A percentile compares a stretch with the other conserved stretches of the same genome.
Evolutionary conservation across 2,888 invertebrate genomes (phyloP).

Genomic region (Aphidius colemani): DNA sequence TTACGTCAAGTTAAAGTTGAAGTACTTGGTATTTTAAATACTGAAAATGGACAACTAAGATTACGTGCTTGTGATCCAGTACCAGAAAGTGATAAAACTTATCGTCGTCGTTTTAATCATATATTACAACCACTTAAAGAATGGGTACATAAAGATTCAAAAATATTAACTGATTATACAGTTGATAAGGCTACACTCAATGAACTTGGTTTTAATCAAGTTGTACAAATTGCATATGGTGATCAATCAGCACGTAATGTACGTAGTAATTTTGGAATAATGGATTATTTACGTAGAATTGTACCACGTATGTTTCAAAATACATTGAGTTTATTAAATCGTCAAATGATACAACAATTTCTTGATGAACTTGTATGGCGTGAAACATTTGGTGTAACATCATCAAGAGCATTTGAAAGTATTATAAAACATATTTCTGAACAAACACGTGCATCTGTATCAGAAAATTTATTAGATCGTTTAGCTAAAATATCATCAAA

Average conservation of each 20-base stretch:
- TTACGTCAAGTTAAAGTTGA: conserved; percentile 75
- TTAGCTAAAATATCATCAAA: conserved; percentile 64
- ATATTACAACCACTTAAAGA: conserved; percentile 77
- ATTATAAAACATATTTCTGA: conserved; percentile 79
- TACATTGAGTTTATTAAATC: conserved; percentile 78
- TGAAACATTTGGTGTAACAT: conserved; percentile 80
- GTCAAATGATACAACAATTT: conserved; percentile 89
- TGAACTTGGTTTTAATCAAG: conserved; percentile 78
- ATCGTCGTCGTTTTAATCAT: conserved; percentile 80
- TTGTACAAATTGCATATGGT: conserved; percentile 67
- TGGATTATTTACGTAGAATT: conserved; percentile 84
- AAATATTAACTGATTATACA: conserved; percentile 80
- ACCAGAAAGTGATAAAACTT: conserved; percentile 77
- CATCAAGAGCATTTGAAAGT: conserved; percentile 80
- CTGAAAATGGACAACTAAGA: conserved; percentile 69
- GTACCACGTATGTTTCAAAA: conserved; percentile 92
- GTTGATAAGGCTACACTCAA: conserved; percentile 80
- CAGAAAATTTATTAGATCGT: conserved; percentile 59
- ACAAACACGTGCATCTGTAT: conserved; percentile 68
- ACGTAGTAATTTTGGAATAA: conserved; percentile 75
- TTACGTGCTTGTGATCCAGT: conserved; percentile 83
- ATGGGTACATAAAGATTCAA: conserved; percentile 81
- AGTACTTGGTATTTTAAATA: conserved; percentile 82
- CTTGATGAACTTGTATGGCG: conserved; percentile 89
- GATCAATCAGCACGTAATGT: conserved; percentile 63